Conservation (phyloP, 2,113 vertebrate genomes). For the Prochilodus magdalenae region DNA sequence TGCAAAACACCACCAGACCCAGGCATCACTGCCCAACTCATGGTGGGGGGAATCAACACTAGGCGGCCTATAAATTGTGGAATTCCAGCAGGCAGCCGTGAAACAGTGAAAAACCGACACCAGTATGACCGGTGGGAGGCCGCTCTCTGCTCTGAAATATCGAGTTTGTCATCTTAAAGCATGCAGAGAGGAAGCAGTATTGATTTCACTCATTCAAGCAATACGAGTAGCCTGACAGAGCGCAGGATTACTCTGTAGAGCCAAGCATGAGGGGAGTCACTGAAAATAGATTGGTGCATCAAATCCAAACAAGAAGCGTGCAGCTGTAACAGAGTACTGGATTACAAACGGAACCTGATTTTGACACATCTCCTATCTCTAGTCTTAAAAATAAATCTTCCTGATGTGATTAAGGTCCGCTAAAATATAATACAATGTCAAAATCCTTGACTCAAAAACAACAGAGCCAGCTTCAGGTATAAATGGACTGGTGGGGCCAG, state of each 20-base stretch:
- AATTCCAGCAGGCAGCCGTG: background rate
- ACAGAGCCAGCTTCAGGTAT: background rate
- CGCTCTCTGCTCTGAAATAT: background rate
- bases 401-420: background rate
- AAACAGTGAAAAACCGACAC: slow-evolving; percentile 15
- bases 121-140: background rate
- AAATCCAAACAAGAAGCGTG: background rate
- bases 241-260: background rate
- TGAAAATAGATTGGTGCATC: background rate
- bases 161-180: background rate
- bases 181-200: background rate
- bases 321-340: background rate
- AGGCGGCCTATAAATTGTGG: background rate
- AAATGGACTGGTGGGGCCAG: too few species aligned
- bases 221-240: background rate
- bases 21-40: background rate
- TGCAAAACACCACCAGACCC: background rate
- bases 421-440: background rate
- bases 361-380: background rate
- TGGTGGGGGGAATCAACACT: background rate
- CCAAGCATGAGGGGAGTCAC: background rate
- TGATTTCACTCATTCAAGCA: background rate
- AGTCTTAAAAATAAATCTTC: background rate
- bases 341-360: background rate
- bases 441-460: background rate